Evolutionary conservation across 2,797 vertebrate genomes (phyloP), one percentile per base, ranked within the genome.

Genomic region (Loriculus beryllinus): DNA sequence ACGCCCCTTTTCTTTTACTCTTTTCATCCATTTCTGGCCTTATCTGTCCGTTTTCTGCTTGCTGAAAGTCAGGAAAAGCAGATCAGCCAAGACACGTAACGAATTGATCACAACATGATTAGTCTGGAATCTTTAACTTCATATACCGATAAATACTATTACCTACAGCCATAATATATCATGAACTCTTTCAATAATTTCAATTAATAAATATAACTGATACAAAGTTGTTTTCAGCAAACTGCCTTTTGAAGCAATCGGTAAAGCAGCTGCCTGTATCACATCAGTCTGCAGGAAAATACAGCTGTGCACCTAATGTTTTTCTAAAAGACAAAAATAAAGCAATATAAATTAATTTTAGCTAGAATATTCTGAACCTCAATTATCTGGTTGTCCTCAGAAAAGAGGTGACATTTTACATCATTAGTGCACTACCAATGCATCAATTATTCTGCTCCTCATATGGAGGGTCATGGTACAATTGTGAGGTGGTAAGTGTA

Each of bases 1-100:
- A 9, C 43, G 4, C 9, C 18, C 18, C 9, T 43, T 19, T 43
- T 12, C 1, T 2, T 12, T 1, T 10, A 39, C 1, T 31, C 18
- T 42, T 63, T 59, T 6, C 37, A 16, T 39, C 31, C 22, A 4
- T 86, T 83, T 81, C 37, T 20, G 8, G 23, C 12, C 29, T 29
- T 48, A 3, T 26, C 40, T 64, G 4, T 64, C 40, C 56, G 2
- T 60, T 23, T 59, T 60, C 57, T 64, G 6, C 56, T 71, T 80
- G 52, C 39, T 85, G 62, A 51, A 88, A 78, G 6, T 45, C 49
- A 33, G 26, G 18, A 29, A 14, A 40, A 57, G 29, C 19, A 29
- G 31, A 31, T 54, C n/a, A 77, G 18, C 16, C 63, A 57, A 23
- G 5, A 78, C 1, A 4, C 26, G 8, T 52, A 52, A 49, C 35